Conservation (phyloP, 2,888 invertebrate species). For the Phalangium opilio region DNA sequence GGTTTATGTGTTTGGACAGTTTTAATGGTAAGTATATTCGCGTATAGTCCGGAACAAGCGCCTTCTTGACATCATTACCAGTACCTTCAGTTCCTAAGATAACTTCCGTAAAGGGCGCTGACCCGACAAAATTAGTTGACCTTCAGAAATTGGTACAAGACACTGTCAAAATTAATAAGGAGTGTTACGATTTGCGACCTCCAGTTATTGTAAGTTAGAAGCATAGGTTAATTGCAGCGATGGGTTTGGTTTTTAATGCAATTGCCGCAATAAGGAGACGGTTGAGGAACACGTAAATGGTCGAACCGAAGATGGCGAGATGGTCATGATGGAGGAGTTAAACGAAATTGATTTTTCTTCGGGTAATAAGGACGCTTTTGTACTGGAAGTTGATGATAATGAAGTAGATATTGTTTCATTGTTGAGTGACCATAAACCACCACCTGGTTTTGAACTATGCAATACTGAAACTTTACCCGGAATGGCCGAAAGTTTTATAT, state of each 20-base stretch:
- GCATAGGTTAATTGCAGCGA: too few species aligned
- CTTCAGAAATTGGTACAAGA: constrained; percentile 52
- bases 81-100: constrained; percentile 55
- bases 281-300: constrained; percentile 1
- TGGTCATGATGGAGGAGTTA: constrained; percentile 39
- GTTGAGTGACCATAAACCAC: constrained; percentile 54
- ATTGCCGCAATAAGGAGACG: not conserved
- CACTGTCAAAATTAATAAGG: constrained; percentile 52
- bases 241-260: too few species aligned
- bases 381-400: constrained; percentile 64
- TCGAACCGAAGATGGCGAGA: constrained; percentile 51
- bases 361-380: constrained; percentile 63
- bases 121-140: constrained; percentile 44
- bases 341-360: constrained; percentile 50
- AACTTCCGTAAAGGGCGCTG: constrained; percentile 28
- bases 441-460: constrained; percentile 59
- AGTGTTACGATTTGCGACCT: constrained; percentile 41
- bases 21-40: not conserved
- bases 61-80: constrained; percentile 60
- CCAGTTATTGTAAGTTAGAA: constrained; percentile 15
- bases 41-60: constrained; percentile 44
- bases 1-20: too few species aligned
- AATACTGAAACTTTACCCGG: constrained; percentile 63
- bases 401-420: constrained; percentile 59
- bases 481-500: constrained; percentile 23